These are phyloP conservation scores for Drosophila prosaltans DNA, from an alignment of 1,140 invertebrate genomes.

Conservation along the genomic window DNA sequence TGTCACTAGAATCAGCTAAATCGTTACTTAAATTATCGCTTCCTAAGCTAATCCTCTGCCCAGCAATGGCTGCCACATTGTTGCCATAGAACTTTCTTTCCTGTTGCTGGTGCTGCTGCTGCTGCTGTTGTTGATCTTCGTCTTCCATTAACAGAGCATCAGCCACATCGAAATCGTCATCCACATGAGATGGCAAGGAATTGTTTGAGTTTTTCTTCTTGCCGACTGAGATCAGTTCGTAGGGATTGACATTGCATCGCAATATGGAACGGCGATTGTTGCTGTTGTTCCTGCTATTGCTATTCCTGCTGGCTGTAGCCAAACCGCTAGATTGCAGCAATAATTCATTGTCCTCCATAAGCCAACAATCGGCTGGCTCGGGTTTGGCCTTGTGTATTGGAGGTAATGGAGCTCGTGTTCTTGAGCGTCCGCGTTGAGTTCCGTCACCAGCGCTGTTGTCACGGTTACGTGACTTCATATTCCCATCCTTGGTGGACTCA, in stretches of 20 bases:
- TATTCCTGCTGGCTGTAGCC: not conserved
- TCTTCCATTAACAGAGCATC: conserved; percentile 73
- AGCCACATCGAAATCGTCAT: conserved; percentile 76
- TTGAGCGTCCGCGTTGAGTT: conserved; percentile 56
- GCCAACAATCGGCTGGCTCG: conserved; percentile 84
- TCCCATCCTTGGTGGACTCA: conserved; percentile 30
- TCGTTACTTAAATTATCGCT: conserved; percentile 60
- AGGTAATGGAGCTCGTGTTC: conserved; percentile 53
- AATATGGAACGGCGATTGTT: conserved; percentile 88
- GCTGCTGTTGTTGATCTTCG: conserved; percentile 29
- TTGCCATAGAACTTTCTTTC: conserved; percentile 75
- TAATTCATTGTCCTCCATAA: conserved; percentile 70
- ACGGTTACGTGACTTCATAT: conserved; percentile 50
- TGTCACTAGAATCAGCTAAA: conserved; percentile 53
- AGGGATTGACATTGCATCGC: conserved; percentile 93
- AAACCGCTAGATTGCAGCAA: conserved; percentile 83
- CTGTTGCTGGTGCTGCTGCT: conserved; percentile 22
- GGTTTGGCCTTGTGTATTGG: conserved; percentile 52
- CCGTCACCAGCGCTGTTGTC: conserved; percentile 40
- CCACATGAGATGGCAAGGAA: not conserved
- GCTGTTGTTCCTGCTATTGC: conserved; percentile 22
- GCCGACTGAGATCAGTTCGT: conserved; percentile 87
- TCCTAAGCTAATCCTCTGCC: conserved; percentile 85
- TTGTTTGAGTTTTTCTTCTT: conserved; percentile 33
- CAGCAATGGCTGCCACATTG: conserved; percentile 85